Conservation (phyloP, 2,888 invertebrate species). For the Minunthozetes semirufus region DNA sequence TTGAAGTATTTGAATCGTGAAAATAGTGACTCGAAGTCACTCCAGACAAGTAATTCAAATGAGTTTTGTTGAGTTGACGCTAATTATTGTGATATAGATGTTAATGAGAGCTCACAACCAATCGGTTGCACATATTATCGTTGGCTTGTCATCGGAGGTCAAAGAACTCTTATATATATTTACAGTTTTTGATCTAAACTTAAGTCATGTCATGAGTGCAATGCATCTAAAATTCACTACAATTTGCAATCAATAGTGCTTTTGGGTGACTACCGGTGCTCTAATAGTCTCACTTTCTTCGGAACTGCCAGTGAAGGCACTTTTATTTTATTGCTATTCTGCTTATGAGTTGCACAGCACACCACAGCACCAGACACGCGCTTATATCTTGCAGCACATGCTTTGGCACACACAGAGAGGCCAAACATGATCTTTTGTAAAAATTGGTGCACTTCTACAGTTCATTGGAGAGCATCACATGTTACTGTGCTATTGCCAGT, state of each 20-base stretch:
- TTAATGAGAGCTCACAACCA: not conserved
- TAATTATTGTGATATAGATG: slow-evolving; percentile 2
- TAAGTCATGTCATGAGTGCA: not conserved
- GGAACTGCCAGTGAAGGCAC: too few species aligned
- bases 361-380: not conserved
- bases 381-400: not conserved
- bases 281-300: not conserved
- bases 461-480: slow-evolving; percentile 28
- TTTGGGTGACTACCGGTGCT: not conserved
- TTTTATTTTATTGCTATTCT: too few species aligned
- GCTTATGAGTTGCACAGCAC: not conserved
- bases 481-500: slow-evolving; percentile 13
- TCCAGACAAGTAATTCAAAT: slow-evolving; percentile 18
- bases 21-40: slow-evolving; percentile 19
- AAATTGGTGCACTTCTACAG: slow-evolving; percentile 15
- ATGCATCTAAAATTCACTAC: not conserved
- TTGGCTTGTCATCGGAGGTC: slow-evolving; percentile 4
- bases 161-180: slow-evolving; percentile 12
- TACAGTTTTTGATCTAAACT: not conserved
- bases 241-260: not conserved
- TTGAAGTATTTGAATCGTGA: slow-evolving; percentile 21
- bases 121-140: not conserved
- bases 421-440: slow-evolving; percentile 13
- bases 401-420: not conserved
- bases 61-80: not conserved